Conservation (phyloP, 2,888 invertebrate species). For the Rapana venosa region DNA sequence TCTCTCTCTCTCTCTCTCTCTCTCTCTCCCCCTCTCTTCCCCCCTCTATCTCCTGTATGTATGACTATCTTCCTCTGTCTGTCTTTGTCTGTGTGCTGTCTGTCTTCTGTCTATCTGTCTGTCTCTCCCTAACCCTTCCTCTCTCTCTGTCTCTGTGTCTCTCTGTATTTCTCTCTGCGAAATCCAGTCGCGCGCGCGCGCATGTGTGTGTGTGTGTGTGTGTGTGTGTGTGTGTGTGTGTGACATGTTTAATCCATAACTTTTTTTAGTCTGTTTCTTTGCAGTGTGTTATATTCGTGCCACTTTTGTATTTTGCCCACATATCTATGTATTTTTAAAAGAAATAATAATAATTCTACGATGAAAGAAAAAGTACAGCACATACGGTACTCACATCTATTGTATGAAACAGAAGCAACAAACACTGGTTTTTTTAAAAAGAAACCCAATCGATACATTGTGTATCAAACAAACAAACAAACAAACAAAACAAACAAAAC, state of each 20-base stretch:
- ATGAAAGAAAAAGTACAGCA: too few species aligned
- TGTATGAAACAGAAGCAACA: too few species aligned
- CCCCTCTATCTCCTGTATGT: too few species aligned
- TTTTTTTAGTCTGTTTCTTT: not conserved
- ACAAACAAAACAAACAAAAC: too few species aligned
- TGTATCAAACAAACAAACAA: too few species aligned
- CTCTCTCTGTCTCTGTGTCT: not conserved
- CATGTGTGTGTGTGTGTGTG: not conserved
- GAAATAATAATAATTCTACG: too few species aligned
- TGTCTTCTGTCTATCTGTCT: not conserved
- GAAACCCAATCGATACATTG: too few species aligned
- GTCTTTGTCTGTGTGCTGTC: not conserved
- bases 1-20: slow-evolving; percentile 16
- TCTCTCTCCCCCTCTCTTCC: not conserved
- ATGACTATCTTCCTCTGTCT: too few species aligned
- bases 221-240: not conserved
- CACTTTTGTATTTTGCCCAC: too few species aligned
- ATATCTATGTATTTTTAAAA: too few species aligned
- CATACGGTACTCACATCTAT: too few species aligned
- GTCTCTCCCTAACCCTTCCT: not conserved
- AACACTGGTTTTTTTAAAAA: too few species aligned
- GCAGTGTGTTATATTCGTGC: not conserved
- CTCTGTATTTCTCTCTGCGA: not conserved
- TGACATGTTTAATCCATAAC: not conserved
- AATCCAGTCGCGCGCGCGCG: not conserved